Evolutionary conservation across 2,797 vertebrate genomes (phyloP).

Genomic region (Lepidocolaptes lacrymiger): DNA sequence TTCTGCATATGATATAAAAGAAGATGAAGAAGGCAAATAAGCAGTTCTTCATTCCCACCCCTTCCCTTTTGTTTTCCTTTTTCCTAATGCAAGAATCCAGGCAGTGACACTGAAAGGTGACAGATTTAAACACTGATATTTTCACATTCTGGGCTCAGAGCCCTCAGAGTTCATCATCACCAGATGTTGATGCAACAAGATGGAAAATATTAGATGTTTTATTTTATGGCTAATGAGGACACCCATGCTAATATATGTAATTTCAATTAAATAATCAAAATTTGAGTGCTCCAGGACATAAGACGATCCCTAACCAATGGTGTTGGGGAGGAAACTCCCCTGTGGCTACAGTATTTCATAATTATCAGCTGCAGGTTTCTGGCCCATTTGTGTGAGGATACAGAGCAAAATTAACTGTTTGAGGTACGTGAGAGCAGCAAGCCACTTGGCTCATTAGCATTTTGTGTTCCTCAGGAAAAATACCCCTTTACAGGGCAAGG

Average conservation of each 20-base stretch:
- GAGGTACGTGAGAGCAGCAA: neutral
- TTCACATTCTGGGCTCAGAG: neutral
- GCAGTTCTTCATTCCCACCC: neutral
- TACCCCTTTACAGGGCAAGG: neutral
- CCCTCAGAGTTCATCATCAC: neutral
- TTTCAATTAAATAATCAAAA: constrained; percentile 68
- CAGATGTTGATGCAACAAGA: constrained; percentile 38
- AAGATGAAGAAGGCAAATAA: neutral
- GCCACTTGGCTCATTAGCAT: neutral
- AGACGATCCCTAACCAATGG: neutral
- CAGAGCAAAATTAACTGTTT: constrained; percentile 1
- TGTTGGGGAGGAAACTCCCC: neutral
- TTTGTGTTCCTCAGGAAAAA: neutral
- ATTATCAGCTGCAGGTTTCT: constrained; percentile 45
- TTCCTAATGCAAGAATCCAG: neutral
- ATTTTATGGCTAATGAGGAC: constrained; percentile 51
- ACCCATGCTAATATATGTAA: constrained; percentile 31
- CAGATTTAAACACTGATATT: neutral
- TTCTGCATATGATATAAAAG: neutral
- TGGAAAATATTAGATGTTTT: constrained; percentile 34
- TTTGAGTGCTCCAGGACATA: constrained; percentile 42
- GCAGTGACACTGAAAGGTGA: neutral
- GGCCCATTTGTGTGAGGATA: neutral
- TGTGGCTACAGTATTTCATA: constrained; percentile 32
- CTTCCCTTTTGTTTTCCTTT: neutral